Evolutionary conservation across 2,888 invertebrate species (phyloP).

Genomic region (Rhabditoides inermis): DNA sequence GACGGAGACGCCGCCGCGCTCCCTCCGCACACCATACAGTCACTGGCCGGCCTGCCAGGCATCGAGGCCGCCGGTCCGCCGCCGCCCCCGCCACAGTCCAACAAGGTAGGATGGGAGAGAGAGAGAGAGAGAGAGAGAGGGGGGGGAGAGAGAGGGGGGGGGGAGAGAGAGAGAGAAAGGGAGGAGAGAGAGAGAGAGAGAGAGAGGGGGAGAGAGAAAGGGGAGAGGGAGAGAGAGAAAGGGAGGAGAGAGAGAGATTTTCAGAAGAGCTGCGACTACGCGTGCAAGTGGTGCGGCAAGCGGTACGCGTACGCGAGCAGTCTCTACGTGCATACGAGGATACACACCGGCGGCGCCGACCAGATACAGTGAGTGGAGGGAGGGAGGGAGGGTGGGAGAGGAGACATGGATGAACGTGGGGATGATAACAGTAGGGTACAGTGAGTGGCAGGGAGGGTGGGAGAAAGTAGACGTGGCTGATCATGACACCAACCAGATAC

Average conservation of each 20-base stretch:
- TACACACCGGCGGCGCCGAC: constrained; percentile 52
- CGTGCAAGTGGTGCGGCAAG: constrained; percentile 46
- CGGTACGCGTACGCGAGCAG: constrained; percentile 49
- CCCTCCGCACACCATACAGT: background rate
- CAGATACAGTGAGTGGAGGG: constrained; percentile 27
- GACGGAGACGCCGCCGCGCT: constrained; percentile 1
- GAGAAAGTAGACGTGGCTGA: too few relatives aligned
- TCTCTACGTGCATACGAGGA: constrained; percentile 48
- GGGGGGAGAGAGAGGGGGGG: too few relatives aligned
- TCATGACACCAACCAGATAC: constrained; percentile 12
- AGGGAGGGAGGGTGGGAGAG: background rate
- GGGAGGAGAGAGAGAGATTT: constrained; percentile 5
- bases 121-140: too few relatives aligned
- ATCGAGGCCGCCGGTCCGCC: background rate
- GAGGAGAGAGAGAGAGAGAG: too few relatives aligned
- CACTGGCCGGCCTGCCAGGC: background rate
- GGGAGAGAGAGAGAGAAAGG: too few relatives aligned
- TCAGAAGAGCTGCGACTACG: constrained; percentile 32
- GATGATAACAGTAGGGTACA: too few relatives aligned
- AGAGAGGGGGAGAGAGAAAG: too few relatives aligned
- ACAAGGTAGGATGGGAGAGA: too few relatives aligned
- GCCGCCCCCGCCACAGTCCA: background rate
- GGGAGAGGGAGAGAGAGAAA: too few relatives aligned
- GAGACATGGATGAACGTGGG: background rate
- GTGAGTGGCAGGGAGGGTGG: too few relatives aligned